Conservation (phyloP, 2,797 vertebrate genomes). For the Lithobates sylvaticus region DNA sequence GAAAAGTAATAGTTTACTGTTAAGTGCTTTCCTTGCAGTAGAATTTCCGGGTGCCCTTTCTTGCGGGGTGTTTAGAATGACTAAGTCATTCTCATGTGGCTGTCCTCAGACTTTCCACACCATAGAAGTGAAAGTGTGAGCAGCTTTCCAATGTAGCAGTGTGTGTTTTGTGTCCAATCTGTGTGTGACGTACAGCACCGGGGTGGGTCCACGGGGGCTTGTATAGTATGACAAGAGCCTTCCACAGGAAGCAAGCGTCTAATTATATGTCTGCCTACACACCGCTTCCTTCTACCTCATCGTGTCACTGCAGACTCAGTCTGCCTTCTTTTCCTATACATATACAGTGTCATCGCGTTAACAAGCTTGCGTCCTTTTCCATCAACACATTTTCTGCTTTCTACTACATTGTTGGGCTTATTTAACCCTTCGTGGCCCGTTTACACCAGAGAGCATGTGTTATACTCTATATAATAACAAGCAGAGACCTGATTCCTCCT, state of each 20-base stretch:
- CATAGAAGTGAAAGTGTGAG: constrained; percentile 28
- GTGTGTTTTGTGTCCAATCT: not conserved
- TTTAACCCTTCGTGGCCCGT: too few species aligned
- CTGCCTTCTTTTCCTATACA: not conserved
- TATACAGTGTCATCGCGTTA: not conserved
- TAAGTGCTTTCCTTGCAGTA: not conserved
- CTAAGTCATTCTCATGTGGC: not conserved
- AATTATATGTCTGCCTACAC: constrained; percentile 3
- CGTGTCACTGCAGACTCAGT: too few species aligned
- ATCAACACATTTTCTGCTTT: too few species aligned
- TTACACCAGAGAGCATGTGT: too few species aligned
- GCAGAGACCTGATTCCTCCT: too few species aligned
- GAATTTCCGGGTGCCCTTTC: not conserved
- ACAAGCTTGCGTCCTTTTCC: too few species aligned
- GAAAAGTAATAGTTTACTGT: too few species aligned
- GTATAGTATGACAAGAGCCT: constrained; percentile 18
- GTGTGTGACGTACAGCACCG: constrained; percentile 3
- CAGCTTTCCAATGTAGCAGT: not conserved
- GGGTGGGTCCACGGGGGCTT: constrained; percentile 15
- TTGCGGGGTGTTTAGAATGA: not conserved
- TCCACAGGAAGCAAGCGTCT: constrained; percentile 34
- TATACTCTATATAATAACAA: too few species aligned
- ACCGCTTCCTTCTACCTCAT: constrained; percentile 3
- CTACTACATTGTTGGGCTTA: too few species aligned
- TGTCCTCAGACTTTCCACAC: constrained; percentile 33